Evolutionary conservation across 2,113 vertebrate genomes (phyloP).

Genomic region (Fulmarus glacialis): DNA sequence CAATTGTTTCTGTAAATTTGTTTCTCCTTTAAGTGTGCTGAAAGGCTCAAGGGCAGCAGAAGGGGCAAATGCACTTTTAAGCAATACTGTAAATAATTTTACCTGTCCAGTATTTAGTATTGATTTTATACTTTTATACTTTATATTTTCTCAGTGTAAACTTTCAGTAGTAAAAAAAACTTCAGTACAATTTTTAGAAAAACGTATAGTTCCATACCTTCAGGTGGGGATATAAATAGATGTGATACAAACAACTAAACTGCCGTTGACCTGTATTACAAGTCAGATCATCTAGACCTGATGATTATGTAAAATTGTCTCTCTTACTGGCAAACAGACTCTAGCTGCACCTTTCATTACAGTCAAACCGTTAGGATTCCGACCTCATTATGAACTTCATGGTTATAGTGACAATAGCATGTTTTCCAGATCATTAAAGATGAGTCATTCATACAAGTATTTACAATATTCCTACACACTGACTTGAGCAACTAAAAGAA

Average conservation of each 20-base stretch:
- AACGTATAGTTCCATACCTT: not conserved
- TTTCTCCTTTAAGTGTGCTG: slow-evolving; percentile 24
- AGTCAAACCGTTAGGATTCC: not conserved
- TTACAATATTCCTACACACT: not conserved
- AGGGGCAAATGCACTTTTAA: slow-evolving; percentile 33
- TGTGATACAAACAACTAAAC: not conserved
- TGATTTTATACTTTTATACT: not conserved
- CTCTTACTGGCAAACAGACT: not conserved
- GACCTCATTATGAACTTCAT: not conserved
- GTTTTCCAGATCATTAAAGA: not conserved
- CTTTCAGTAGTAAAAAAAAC: not conserved
- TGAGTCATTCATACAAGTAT: not conserved
- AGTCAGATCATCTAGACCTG: not conserved
- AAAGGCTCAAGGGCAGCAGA: slow-evolving; percentile 24
- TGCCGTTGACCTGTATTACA: not conserved
- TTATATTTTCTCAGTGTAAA: not conserved
- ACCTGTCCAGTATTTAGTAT: not conserved
- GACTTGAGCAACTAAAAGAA: not conserved
- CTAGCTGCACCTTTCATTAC: not conserved
- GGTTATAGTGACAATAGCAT: not conserved
- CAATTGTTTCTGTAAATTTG: slow-evolving; percentile 48
- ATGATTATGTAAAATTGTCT: not conserved
- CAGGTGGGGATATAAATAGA: not conserved
- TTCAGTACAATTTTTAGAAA: not conserved
- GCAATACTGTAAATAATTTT: slow-evolving; percentile 14